Evolutionary conservation across 2,888 invertebrate genomes (phyloP), one percentile per base, ranked within the genome.

Genomic region (Elysia crispata): DNA sequence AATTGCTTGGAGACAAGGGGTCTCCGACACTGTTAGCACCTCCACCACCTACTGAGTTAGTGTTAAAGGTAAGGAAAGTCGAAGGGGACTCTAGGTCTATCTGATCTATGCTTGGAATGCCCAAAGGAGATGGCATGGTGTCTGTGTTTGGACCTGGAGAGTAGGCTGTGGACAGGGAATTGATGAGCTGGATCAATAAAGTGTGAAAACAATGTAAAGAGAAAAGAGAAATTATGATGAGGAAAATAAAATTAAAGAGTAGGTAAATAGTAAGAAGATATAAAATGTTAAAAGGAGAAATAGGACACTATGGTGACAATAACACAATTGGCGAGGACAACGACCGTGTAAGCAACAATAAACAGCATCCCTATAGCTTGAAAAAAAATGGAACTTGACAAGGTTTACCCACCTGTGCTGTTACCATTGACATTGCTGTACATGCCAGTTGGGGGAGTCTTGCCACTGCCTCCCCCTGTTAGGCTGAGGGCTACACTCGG

Each of bases 1-100:
- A 31, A 41, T 57, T 75, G 75, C 25, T 75, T 57, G n/a, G 23
- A 23, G 31, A 67, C 41, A 13, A 31, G 66, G 67, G 73, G 25
- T 41, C 41, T 11, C 41, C 41, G 41, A 41, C 41, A 41, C 41
- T 81, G 84, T 81, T 1, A 82, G 79, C 70, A 82, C 81, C 83
- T 83, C 83, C 81, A 81, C 79, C 41, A 41, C 41, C 41, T 3
- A 41, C 41, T 6, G 41, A 41, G 60, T 50, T 75, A 1, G 41
- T 41, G 31, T 60, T 76, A 69, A 73, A 73, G n/a, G 74, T 33
- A 41, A 79, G 33, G 60, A 76, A 80, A 30, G 33, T 76, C 28
- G 80, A 80, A 0, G 76, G 80, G n/a, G 80, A 80, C 41, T 41
- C 23, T 11, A 70, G 69, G 54, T 80, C 80, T 33, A 80, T 31